A percentile compares a stretch with the other conserved stretches of the same genome.
Evolutionary conservation across 2,888 invertebrate species (phyloP).

Genomic region (Drosophila seclusa): DNA sequence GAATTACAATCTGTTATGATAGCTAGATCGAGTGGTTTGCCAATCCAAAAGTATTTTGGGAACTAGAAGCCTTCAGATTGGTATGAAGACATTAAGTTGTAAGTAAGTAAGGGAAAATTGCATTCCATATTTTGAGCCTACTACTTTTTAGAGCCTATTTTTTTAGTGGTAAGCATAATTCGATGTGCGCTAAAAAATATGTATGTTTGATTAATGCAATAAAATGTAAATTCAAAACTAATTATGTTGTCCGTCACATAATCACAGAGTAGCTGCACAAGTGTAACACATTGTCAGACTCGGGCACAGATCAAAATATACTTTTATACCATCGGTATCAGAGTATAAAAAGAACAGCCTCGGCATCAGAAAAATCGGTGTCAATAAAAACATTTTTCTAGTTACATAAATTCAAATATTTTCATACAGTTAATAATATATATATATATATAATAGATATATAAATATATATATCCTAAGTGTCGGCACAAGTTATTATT

Average conservation of each 20-base stretch:
- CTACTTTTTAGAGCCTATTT: background rate
- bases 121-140: background rate
- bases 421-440: too few relatives aligned
- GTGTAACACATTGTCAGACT: too few relatives aligned
- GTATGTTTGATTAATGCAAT: too few relatives aligned
- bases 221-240: background rate
- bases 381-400: too few relatives aligned
- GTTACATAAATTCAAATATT: background rate
- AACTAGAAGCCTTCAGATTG: background rate
- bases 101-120: background rate
- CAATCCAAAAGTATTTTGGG: background rate
- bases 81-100: background rate
- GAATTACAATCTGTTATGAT: background rate
- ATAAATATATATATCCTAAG: too few relatives aligned
- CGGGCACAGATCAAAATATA: too few relatives aligned
- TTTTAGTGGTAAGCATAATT: too few relatives aligned
- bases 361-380: too few relatives aligned
- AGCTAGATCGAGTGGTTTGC: background rate
- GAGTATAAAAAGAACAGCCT: background rate
- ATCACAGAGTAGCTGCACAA: too few relatives aligned
- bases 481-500: too few relatives aligned
- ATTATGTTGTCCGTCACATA: background rate
- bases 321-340: background rate
- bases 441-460: too few relatives aligned
- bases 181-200: background rate